These are phyloP conservation scores for Carapus acus DNA, from an alignment of 2,797 vertebrate genomes.

Conservation along the genomic window DNA sequence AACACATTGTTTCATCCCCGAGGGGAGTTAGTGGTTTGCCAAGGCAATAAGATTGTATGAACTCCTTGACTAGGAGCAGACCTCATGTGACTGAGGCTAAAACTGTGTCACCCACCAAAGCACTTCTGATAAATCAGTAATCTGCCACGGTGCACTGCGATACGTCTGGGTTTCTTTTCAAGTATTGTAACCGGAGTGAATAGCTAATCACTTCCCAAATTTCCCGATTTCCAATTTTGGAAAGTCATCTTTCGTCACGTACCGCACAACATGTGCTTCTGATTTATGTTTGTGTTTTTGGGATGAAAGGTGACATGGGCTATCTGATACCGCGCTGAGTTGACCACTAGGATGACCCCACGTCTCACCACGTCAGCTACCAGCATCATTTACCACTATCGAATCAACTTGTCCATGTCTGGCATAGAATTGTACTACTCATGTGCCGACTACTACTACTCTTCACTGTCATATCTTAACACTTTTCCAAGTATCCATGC, in stretches of 20 bases:
- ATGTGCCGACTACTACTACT: too few relatives aligned
- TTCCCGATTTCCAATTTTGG: conserved; percentile 20
- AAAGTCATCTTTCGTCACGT: conserved; percentile 11
- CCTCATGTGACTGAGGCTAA: too few relatives aligned
- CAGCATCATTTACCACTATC: conserved; percentile 23
- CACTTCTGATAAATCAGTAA: too few relatives aligned
- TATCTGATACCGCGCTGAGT: conserved; percentile 17
- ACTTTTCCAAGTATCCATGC: too few relatives aligned
- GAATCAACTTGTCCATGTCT: conserved; percentile 8
- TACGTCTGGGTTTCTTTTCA: conserved; percentile 5
- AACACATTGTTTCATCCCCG: too few relatives aligned
- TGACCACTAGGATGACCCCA: conserved; percentile 21
- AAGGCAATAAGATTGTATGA: too few relatives aligned
- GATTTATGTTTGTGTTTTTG: conserved; percentile 31
- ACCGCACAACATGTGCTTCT: neutral
- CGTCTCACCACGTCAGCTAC: conserved; percentile 1
- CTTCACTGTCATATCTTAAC: too few relatives aligned
- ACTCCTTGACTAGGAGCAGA: too few relatives aligned
- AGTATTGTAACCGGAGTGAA: neutral
- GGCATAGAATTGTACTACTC: neutral
- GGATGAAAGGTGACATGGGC: conserved; percentile 31
- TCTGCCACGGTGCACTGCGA: too few relatives aligned
- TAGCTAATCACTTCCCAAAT: neutral
- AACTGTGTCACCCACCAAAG: too few relatives aligned
- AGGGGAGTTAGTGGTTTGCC: too few relatives aligned